Percentiles rank a stretch among this genome's conserved stretches.
Conservation (phyloP, 2,888 invertebrate species). For the Morpho deidamia region DNA sequence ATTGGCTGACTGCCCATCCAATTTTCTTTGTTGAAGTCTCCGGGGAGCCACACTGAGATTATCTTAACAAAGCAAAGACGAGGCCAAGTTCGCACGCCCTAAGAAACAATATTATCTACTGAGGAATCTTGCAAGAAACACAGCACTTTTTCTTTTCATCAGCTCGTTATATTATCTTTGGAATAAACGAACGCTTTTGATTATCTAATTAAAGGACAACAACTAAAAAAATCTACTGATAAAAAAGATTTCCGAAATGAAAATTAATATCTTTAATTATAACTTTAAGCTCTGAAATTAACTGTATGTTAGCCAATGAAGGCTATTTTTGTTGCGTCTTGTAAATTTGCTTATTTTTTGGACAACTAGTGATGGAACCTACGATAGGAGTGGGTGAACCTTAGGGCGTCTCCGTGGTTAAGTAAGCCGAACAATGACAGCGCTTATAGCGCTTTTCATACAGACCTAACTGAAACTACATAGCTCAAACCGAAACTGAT, state of each 20-base stretch:
- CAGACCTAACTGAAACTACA: no score
- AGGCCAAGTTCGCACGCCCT: constrained; percentile 49
- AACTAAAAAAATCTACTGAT: constrained; percentile 35
- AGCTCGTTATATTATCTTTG: constrained; percentile 20
- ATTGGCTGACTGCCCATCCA: constrained; percentile 77
- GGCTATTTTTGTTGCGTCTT: no score
- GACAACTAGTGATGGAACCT: background rate
- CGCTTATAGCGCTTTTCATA: no score
- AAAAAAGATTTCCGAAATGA: background rate
- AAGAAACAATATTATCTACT: constrained; percentile 58
- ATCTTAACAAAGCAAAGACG: constrained; percentile 72
- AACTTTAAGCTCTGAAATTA: no score
- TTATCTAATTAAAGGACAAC: constrained; percentile 40
- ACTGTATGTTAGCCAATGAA: no score
- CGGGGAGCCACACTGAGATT: constrained; percentile 63
- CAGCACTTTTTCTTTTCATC: constrained; percentile 32
- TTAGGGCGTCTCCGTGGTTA: no score
- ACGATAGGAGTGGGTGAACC: background rate
- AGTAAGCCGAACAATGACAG: no score
- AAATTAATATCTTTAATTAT: no score
- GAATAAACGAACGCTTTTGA: constrained; percentile 7
- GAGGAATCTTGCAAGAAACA: constrained; percentile 42
- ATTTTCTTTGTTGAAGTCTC: constrained; percentile 76
- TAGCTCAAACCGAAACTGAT: no score
- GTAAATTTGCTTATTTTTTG: no score